Conservation (phyloP, 2,797 vertebrate species). For the Microcaecilia unicolor region DNA sequence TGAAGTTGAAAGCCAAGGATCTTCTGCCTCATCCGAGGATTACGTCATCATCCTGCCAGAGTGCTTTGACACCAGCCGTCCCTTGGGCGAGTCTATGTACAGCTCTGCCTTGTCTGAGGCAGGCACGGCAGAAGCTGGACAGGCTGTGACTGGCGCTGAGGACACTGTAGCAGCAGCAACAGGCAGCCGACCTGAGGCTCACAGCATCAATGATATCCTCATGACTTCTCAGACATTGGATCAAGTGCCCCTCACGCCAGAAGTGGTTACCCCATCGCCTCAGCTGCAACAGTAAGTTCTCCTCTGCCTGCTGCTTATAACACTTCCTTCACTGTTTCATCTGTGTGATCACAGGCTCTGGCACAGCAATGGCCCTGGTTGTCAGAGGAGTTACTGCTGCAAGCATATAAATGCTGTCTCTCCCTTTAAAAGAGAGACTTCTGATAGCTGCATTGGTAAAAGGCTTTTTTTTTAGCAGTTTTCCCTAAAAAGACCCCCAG, state of each 20-base stretch:
- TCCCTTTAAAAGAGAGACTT: no score
- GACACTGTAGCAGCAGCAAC: constrained; percentile 9
- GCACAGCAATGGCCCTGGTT: no score
- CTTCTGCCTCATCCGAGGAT: constrained; percentile 83
- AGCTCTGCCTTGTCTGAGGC: constrained; percentile 83
- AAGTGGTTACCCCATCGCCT: constrained; percentile 33
- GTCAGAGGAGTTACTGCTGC: no score
- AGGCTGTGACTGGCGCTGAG: constrained; percentile 6
- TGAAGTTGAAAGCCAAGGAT: constrained; percentile 84
- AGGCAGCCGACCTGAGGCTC: constrained; percentile 2
- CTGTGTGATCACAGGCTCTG: no score
- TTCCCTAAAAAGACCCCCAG: no score
- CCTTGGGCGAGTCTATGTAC: constrained; percentile 87
- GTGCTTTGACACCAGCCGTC: constrained; percentile 92
- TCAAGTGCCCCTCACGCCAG: constrained; percentile 59
- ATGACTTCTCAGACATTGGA: constrained; percentile 66
- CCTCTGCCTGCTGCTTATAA: neutral
- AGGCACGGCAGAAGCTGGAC: constrained; percentile 26
- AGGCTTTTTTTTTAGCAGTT: no score
- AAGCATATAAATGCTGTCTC: no score
- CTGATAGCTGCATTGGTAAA: no score
- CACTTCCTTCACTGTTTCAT: no score
- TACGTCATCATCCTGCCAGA: constrained; percentile 91
- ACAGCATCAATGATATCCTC: constrained; percentile 56
- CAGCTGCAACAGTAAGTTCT: constrained; percentile 41